Evolutionary conservation across 2,797 vertebrate species (phyloP), one percentile per base, ranked within the genome.

Genomic region (Chelmon rostratus): DNA sequence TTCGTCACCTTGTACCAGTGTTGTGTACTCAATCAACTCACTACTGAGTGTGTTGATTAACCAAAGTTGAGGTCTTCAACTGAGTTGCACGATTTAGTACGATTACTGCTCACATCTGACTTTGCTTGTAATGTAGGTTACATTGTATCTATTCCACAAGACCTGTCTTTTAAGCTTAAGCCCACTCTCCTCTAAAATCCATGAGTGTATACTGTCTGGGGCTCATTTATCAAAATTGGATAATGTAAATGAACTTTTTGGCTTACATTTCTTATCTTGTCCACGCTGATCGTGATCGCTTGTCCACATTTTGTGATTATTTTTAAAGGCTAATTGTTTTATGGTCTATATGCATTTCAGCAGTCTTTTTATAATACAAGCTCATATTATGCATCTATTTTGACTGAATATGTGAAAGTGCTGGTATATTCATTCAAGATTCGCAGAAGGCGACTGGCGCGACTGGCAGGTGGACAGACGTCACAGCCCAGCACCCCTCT

Each of bases 401-500:
- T 25, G 2, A 71, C 18, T 75, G 12, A 79, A 52, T 18, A 2
- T 76, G 4, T 37, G 10, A 31, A 61, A 72, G 0, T 73, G 2
- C 21, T 73, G 46, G 2, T 56, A 19, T 71, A 2, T 62, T 25
- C 4, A 3, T 76, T 76, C 28, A 86, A 99, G 98, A 99, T 99
- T 86, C 98, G 98, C 67, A 97, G 98, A 92, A 95, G 98, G 91
- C 96, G 98, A 91, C 94, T 99, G 79, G 98, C 97, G 38, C 96
- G 98, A 88, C 93, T 99, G 82, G 98, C 97, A 2, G 98, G 97
- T 31, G 98, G 97, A 68, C 98, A 96, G 74, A 97, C 97, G 0
- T 99, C 98, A 21, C 98, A 99, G 90, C 98, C 98, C 25, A 93
- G 91, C 57, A 99, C 98, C 1, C 98, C 98, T 0, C 97, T 99